A percentile compares a stretch with the other conserved stretches of the same genome.
Evolutionary conservation across 1,140 invertebrate species (phyloP).

Genomic region (Fopius arisanus): DNA sequence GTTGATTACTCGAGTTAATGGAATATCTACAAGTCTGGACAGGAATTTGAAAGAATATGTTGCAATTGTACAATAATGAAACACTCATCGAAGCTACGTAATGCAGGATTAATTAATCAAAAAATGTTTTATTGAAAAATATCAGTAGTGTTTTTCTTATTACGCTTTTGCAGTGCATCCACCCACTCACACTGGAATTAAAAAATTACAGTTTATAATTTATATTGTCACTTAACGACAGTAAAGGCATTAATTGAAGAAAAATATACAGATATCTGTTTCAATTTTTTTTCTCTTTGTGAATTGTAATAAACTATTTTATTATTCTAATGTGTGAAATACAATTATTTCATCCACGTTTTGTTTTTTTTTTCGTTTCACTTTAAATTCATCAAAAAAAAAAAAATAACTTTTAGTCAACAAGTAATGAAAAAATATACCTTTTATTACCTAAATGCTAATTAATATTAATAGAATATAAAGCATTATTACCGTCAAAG

Average conservation of each 20-base stretch:
- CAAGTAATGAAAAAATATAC: conserved; percentile 16
- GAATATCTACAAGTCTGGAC: not conserved
- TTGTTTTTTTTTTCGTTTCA: not conserved
- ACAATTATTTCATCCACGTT: conserved; percentile 15
- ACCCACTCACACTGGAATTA: conserved; percentile 32
- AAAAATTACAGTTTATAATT: conserved; percentile 42
- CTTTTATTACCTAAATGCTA: not conserved
- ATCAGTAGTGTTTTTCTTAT: conserved; percentile 1
- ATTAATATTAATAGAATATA: conserved; percentile 13
- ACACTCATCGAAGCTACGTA: not conserved
- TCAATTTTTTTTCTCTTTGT: conserved; percentile 62
- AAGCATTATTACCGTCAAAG: conserved; percentile 12
- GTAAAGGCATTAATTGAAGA: conserved; percentile 55
- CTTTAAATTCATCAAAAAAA: conserved; percentile 6
- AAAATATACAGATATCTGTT: conserved; percentile 23
- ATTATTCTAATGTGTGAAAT: conserved; percentile 51
- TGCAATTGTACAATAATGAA: not conserved
- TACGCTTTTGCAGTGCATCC: not conserved
- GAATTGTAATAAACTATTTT: conserved; percentile 67
- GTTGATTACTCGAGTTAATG: not conserved
- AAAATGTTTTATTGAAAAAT: conserved; percentile 2
- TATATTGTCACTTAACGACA: conserved; percentile 56
- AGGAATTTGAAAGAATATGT: not conserved
- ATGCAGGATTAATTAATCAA: conserved; percentile 7
- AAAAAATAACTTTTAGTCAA: conserved; percentile 14